Base-by-base conservation (phyloP, 1,140 invertebrate genomes). In the Zaprionus vittiger region DNA sequence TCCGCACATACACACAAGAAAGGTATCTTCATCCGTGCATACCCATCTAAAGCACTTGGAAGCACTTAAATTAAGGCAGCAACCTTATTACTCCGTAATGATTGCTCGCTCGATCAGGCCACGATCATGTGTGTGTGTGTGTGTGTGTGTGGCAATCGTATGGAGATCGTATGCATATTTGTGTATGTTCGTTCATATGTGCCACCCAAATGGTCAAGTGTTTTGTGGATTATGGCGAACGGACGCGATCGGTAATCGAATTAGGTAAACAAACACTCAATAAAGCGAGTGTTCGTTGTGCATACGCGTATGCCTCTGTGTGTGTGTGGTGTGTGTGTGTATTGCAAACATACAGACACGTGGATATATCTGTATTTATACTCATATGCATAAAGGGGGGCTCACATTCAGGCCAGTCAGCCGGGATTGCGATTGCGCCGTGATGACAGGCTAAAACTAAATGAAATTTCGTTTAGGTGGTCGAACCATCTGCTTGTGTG, bases 261-360 rank as follows among this genome's bases (percentile, higher is more conserved):
- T 89, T 89, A 89, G 84, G 84, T 89, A 89, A 89, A 89, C 82
- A 89, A 89, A 89, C 84, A 89, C 84, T 89, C 81, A 56, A 90
- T 85, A 52, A 84, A 80, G 84, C 84, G 84, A 87, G 84, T 86
- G 84, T 87, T 81, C 84, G 84, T 87, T 89, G 84, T 83, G 83
- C 81, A 89, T 84, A 87, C 76, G 73, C 83, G 54, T 66, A 57
- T 47, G 17, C 41, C 41, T 17, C 41, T 17, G 41, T 47, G n/a
- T 52, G 47, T 20, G 44, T 47, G 17, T 6, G 1, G 6, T 47
- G n/a, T 47, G 44, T 47, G 17, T 49, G 44, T 49, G 44, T 20
- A 41, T 22, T 37, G 47, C 17, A 57, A n/a, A 54, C 9, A 82
- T 70, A 77, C 67, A 76, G 20, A 71, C 41, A 76, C 24, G 60